phyloP scores from a whole-genome alignment of 2,113 vertebrate genomes.

The Pimephales promelas region DNA sequence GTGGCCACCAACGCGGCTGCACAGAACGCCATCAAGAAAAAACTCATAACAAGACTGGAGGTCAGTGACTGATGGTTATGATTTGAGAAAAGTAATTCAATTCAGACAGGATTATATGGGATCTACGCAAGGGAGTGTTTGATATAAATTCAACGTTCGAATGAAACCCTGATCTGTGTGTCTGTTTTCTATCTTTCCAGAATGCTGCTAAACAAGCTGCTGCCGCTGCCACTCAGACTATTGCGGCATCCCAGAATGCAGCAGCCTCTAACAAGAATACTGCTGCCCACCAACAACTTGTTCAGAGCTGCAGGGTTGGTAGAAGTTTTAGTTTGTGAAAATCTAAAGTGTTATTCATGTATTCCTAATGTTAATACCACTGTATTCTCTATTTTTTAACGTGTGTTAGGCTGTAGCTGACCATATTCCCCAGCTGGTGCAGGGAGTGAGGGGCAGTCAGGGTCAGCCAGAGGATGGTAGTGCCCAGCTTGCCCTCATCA shows the following conservation, averaged over 20 bases:
- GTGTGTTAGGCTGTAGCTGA: constrained; percentile 88
- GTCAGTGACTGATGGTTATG: constrained; percentile 65
- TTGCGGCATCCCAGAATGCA: constrained; percentile 96
- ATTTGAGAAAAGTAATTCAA: neutral
- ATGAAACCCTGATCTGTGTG: neutral
- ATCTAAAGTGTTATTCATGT: neutral
- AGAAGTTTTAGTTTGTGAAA: constrained; percentile 43
- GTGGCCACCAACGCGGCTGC: constrained; percentile 97
- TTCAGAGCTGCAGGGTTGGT: constrained; percentile 96
- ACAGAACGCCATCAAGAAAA: constrained; percentile 98
- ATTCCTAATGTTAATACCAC: neutral
- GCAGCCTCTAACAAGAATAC: constrained; percentile 95
- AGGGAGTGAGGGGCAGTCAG: constrained; percentile 94
- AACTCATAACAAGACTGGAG: constrained; percentile 94
- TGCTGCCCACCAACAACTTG: constrained; percentile 92
- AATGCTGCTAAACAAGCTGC: constrained; percentile 97
- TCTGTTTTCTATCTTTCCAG: constrained; percentile 65
- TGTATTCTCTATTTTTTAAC: neutral
- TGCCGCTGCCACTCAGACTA: constrained; percentile 95
- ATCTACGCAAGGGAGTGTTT: neutral
- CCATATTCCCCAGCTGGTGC: constrained; percentile 93
- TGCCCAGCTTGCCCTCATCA: constrained; percentile 92
- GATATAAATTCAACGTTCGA: neutral
- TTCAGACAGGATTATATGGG: neutral
- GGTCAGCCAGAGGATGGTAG: constrained; percentile 93